A percentile compares a stretch with the other conserved stretches of the same genome.
These are phyloP conservation scores for Corythucha ciliata DNA, from an alignment of 2,888 invertebrate species.

Conservation along the genomic window DNA sequence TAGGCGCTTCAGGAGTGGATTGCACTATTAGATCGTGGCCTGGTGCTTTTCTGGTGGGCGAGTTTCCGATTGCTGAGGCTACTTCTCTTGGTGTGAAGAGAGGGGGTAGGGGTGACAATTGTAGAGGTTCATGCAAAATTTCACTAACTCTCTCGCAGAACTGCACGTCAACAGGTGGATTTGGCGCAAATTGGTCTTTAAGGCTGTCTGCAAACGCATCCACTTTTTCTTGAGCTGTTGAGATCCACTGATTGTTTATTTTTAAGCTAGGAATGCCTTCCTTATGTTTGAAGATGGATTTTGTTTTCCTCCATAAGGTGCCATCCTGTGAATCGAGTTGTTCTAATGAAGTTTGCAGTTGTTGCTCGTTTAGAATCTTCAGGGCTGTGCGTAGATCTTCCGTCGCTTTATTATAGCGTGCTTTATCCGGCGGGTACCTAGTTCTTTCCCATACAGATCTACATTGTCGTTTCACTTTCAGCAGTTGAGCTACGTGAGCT, in stretches of 20 bases:
- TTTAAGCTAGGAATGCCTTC: no score
- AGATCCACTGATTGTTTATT: no score
- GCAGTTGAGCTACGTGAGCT: neutral
- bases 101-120: no score
- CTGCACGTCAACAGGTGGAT: no score
- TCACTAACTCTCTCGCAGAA: no score
- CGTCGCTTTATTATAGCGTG: neutral
- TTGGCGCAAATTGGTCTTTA: neutral
- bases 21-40: neutral
- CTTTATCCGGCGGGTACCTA: neutral
- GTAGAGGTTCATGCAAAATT: no score
- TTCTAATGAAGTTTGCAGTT: neutral
- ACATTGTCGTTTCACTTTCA: constrained; percentile 7
- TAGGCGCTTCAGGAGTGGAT: neutral
- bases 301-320: no score
- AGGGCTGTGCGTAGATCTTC: neutral
- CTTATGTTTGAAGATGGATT: no score
- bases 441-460: neutral
- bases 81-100: neutral
- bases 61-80: neutral
- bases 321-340: neutral
- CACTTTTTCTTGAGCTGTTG: neutral
- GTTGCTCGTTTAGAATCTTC: neutral
- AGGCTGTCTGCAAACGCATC: neutral
- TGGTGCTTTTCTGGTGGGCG: neutral